Base-by-base conservation (phyloP, 2,113 vertebrate species). In the Pycnonotus jocosus region DNA sequence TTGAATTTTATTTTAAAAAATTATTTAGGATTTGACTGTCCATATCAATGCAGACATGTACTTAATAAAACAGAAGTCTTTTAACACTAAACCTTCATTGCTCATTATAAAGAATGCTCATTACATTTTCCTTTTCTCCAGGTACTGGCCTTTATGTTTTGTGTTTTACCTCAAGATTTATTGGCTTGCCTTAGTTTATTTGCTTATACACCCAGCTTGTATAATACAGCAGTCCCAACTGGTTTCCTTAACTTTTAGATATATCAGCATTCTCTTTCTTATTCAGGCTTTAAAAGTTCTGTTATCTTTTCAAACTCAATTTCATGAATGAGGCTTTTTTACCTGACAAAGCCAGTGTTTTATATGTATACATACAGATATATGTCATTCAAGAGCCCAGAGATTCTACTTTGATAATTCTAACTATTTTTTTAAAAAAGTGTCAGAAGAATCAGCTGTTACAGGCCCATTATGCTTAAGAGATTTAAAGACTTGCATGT, bases 321-420 rank as follows among this genome's bases (percentile, higher is more conserved):
- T 62, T 23, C 9, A 48, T 6, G 11, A 90, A 50, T 62, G 42
- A 81, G 24, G 20, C 35, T n/a, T 48, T 45, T 40, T 72, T 60
- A 60, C 22, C 21, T 53, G 47, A 72, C 42, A 58, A 73, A 80
- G 25, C 23, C 35, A 47, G 19, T 15, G 14, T 37, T 73, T 12
- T 64, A 3, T 9, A 66, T 6, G 53, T 2, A 57, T 2, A 37
- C 1, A 40, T 1, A 81, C 4, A 45, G 7, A 21, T 1, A 17
- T 17, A 27, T 16, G 16, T n/a, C 16, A 23, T 24, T 84, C 47
- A 90, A 80, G 54, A 80, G 15, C 15, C 1, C 1, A 24, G 37
- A 86, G 37, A 80, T 37, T 31, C 12, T 33, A 60, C 8, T 27
- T 31, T 12, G 17, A 37, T 20, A 76, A 62, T 44, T 58, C 35